Percentiles rank a stretch among this genome's conserved stretches.
These are phyloP conservation scores for Nudaria mundana DNA, from an alignment of 2,888 invertebrate genomes.

Conservation along the genomic window DNA sequence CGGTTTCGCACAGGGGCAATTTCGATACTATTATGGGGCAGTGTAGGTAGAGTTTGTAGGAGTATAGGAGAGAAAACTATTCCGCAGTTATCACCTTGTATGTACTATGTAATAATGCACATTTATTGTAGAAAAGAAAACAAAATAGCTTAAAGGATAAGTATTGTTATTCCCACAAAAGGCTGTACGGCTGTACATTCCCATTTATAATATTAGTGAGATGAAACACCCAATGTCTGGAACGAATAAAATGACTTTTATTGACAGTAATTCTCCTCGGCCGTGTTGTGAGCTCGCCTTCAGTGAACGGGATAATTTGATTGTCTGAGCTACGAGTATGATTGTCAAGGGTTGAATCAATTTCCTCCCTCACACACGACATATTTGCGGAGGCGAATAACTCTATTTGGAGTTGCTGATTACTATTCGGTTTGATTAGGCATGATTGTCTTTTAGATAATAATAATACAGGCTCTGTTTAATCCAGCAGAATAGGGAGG, in stretches of 20 bases:
- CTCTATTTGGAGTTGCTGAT: constrained; percentile 11
- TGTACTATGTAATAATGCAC: too few relatives aligned
- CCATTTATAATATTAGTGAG: not conserved
- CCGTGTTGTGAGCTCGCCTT: not conserved
- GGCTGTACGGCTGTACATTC: too few relatives aligned
- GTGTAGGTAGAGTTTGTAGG: too few relatives aligned
- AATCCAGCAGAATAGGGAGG: too few relatives aligned
- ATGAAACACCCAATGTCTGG: not conserved
- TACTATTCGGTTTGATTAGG: constrained; percentile 10
- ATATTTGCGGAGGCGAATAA: constrained; percentile 8
- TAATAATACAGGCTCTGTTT: too few relatives aligned
- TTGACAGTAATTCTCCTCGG: not conserved
- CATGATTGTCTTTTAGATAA: not conserved
- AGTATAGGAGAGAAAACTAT: too few relatives aligned
- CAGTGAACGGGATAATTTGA: constrained; percentile 6
- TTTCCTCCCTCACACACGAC: constrained; percentile 9
- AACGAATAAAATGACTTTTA: not conserved
- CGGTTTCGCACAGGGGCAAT: too few relatives aligned
- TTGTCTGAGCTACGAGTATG: constrained; percentile 6
- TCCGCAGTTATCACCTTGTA: too few relatives aligned
- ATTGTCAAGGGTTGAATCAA: constrained; percentile 6
- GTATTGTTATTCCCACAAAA: not conserved
- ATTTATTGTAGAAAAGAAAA: too few relatives aligned
- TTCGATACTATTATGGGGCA: too few relatives aligned
- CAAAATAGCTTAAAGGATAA: too few relatives aligned